Percentiles rank a stretch among this genome's conserved stretches.
Evolutionary conservation across 2,888 invertebrate species (phyloP).

Genomic region (Nymphalis c-album): DNA sequence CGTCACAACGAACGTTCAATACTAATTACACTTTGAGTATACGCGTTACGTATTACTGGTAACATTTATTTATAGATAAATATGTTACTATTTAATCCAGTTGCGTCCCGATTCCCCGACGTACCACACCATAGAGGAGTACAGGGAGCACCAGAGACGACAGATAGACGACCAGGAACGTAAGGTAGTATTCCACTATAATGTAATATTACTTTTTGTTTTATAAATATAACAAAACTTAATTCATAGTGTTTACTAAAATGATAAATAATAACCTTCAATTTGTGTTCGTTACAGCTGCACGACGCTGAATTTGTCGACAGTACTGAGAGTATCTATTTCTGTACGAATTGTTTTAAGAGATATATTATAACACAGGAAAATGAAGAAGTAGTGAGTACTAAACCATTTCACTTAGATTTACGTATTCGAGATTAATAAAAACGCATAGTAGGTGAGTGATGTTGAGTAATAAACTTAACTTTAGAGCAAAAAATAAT

Average conservation of each 20-base stretch:
- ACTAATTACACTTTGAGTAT: too few relatives aligned
- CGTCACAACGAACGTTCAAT: too few relatives aligned
- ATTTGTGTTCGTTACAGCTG: conserved; percentile 45
- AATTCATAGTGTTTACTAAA: too few relatives aligned
- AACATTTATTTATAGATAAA: not conserved
- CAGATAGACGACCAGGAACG: conserved; percentile 53
- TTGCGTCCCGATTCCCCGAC: conserved; percentile 45
- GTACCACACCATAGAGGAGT: conserved; percentile 66
- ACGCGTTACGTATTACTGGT: too few relatives aligned
- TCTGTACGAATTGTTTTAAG: conserved; percentile 76
- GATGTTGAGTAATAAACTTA: too few relatives aligned
- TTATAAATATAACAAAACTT: too few relatives aligned
- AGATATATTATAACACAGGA: conserved; percentile 57
- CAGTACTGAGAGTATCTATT: conserved; percentile 57
- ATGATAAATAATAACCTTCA: too few relatives aligned
- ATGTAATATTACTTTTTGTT: too few relatives aligned
- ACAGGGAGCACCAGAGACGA: conserved; percentile 64
- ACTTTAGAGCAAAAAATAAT: too few relatives aligned
- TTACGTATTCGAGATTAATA: too few relatives aligned
- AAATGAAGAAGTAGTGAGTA: conserved; percentile 65
- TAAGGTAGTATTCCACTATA: conserved; percentile 43
- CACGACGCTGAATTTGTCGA: conserved; percentile 47
- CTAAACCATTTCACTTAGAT: not conserved
- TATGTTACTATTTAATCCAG: conserved; percentile 36
- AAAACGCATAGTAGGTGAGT: too few relatives aligned